Evolutionary conservation across 2,797 vertebrate species (phyloP).

Genomic region (Octomys mimax): DNA sequence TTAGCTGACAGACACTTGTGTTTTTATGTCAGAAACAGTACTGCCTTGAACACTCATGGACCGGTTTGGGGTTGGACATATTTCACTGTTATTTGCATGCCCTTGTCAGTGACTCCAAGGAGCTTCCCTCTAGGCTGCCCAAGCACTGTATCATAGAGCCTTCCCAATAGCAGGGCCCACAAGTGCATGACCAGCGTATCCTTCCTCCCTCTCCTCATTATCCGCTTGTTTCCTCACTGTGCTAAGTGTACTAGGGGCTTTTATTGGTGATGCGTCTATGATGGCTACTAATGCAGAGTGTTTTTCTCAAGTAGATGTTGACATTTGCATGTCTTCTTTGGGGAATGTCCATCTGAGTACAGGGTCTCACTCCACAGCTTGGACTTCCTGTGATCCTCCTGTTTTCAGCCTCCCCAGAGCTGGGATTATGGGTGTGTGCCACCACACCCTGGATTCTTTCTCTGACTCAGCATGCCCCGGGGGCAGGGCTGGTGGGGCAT

Average conservation of each 20-base stretch:
- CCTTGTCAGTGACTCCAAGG: no score
- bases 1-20: no score
- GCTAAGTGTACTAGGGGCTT: not conserved
- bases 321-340: not conserved
- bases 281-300: not conserved
- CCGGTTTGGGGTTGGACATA: not conserved
- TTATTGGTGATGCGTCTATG: not conserved
- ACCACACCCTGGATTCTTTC: no score
- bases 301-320: not conserved
- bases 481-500: no score
- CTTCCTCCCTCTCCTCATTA: fast-evolving
- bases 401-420: no score
- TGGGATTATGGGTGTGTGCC: no score
- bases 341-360: not conserved
- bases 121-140: not conserved
- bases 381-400: no score
- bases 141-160: fast-evolving
- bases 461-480: no score
- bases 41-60: fast-evolving
- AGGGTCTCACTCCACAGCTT: no score
- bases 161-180: fast-evolving
- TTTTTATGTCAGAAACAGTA: not conserved
- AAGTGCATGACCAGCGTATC: fast-evolving
- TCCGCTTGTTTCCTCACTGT: fast-evolving
- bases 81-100: not conserved